Conservation (phyloP, 2,888 invertebrate species). For the Reticulitermes lucifugus region DNA sequence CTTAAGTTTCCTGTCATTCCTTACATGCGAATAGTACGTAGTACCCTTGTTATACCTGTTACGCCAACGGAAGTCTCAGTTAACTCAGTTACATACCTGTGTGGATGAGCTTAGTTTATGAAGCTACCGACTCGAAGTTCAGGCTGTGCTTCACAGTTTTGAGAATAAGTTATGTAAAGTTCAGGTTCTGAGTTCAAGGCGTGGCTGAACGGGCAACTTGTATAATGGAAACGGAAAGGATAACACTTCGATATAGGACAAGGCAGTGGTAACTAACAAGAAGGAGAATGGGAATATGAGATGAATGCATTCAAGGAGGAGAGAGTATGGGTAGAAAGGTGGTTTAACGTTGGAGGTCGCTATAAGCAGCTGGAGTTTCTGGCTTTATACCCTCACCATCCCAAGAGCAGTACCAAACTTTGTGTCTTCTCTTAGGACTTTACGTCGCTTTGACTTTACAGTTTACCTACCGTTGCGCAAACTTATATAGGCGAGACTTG, state of each 20-base stretch:
- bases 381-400: neutral
- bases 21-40: no score
- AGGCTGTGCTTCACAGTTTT: neutral
- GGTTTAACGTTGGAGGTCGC: neutral
- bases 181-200: neutral
- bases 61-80: no score
- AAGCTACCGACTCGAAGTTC: neutral
- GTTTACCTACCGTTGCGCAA: neutral
- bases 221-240: neutral
- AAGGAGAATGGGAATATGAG: no score
- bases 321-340: neutral
- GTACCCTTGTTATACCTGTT: no score
- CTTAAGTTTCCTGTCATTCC: no score
- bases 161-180: neutral
- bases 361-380: neutral
- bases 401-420: neutral
- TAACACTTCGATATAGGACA: neutral
- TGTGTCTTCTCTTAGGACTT: constrained; percentile 4
- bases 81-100: no score
- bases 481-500: constrained; percentile 4
- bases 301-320: no score
- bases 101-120: neutral
- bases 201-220: neutral
- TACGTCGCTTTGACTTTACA: constrained; percentile 13
- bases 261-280: no score